Evolutionary conservation across 30 jellyfish, hydroid and myxozoan genomes (phyloP).

Genomic region (Aurelia aurita): DNA sequence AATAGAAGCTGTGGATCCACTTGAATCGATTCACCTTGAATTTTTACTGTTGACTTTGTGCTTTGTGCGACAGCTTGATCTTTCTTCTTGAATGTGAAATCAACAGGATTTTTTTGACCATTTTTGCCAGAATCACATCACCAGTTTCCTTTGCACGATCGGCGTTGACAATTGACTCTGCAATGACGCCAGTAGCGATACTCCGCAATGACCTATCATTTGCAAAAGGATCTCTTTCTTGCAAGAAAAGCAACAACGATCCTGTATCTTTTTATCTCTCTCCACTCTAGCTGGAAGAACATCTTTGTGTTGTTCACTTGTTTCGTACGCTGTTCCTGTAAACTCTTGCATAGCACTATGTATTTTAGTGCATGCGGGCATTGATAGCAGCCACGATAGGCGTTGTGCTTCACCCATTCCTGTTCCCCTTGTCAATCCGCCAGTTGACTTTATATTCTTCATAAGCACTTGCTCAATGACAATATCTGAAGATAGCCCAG

Average conservation of each 20-base stretch:
- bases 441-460: conserved; percentile 47
- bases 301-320: conserved; percentile 72
- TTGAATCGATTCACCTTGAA: conserved; percentile 48
- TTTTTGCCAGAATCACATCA: conserved; percentile 16
- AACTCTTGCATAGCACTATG: conserved; percentile 48
- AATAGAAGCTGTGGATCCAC: conserved; percentile 58
- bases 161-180: conserved; percentile 29
- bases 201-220: conserved; percentile 18
- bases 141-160: conserved; percentile 44
- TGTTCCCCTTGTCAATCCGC: conserved; percentile 53
- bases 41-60: conserved; percentile 17
- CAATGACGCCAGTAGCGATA: conserved; percentile 51
- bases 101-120: conserved; percentile 19
- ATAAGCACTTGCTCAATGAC: conserved; percentile 60
- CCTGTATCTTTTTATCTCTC: conserved; percentile 46
- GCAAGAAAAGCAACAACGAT: not conserved
- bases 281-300: conserved; percentile 13
- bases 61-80: conserved; percentile 31
- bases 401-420: conserved; percentile 56
- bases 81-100: conserved; percentile 21
- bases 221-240: conserved; percentile 42
- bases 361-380: conserved; percentile 44
- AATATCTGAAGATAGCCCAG: conserved; percentile 58
- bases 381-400: conserved; percentile 37
- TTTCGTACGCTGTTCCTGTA: conserved; percentile 14